A percentile compares a stretch with the other conserved stretches of the same genome.
These are phyloP conservation scores for Daphoenositta chrysoptera DNA, from an alignment of 2,113 vertebrate species.

Conservation along the genomic window DNA sequence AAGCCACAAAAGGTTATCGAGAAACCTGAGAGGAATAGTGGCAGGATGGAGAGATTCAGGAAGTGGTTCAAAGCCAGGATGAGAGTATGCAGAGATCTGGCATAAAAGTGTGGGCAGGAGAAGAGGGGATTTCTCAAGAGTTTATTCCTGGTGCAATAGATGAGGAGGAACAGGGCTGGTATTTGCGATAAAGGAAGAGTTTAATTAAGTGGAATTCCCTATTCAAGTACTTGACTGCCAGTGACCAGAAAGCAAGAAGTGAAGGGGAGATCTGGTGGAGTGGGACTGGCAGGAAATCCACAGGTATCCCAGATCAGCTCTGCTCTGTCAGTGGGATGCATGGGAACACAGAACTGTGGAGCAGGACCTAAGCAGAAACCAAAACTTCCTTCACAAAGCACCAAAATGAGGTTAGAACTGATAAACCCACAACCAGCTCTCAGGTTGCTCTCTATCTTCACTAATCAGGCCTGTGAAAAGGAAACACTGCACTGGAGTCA, in stretches of 20 bases:
- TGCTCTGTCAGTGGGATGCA: fast-evolving
- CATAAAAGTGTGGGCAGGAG: not conserved
- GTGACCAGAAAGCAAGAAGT: not conserved
- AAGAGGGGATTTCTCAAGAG: not conserved
- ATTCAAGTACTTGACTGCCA: not conserved
- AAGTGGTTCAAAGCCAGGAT: not conserved
- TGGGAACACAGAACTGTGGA: not conserved
- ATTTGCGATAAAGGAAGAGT: not conserved
- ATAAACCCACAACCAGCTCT: not conserved
- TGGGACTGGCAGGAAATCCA: not conserved
- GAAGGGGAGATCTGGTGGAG: not conserved
- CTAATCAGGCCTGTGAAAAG: fast-evolving
- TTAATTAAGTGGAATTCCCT: not conserved
- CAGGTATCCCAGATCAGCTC: not conserved
- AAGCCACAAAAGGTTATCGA: not conserved
- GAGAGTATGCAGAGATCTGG: not conserved
- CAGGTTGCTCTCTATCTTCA: not conserved
- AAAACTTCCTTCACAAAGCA: not conserved
- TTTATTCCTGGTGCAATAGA: not conserved
- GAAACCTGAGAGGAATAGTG: not conserved
- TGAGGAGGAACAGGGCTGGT: not conserved
- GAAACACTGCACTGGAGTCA: not conserved
- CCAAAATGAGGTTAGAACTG: not conserved
- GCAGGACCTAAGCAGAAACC: not conserved
- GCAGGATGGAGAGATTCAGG: not conserved